Conservation (phyloP, 2,797 vertebrate species). For the Esox masquinongy region DNA sequence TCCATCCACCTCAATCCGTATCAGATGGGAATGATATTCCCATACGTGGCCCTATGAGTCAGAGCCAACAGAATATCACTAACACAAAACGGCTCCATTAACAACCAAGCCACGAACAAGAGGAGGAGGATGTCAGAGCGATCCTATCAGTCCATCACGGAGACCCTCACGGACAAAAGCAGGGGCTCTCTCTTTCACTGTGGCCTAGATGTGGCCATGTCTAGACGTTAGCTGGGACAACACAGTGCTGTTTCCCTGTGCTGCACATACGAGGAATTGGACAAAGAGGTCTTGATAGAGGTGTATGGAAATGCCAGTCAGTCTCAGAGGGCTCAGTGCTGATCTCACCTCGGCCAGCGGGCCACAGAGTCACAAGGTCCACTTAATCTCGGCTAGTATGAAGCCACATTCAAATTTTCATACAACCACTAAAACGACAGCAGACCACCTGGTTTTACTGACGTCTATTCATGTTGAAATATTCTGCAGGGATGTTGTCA, state of each 20-base stretch:
- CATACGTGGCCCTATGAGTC: constrained; percentile 34
- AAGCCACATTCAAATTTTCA: no score
- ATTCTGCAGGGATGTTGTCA: constrained; percentile 8
- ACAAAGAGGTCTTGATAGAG: constrained; percentile 65
- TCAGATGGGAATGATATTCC: constrained; percentile 43
- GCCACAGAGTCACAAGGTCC: constrained; percentile 36
- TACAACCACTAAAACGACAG: neutral
- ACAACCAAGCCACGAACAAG: constrained; percentile 52
- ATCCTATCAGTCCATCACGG: constrained; percentile 76
- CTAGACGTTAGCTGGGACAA: constrained; percentile 32
- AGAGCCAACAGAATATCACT: constrained; percentile 61
- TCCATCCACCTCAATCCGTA: constrained; percentile 19
- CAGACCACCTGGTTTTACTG: constrained; percentile 4
- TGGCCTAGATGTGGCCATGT: constrained; percentile 64
- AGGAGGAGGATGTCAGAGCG: constrained; percentile 58
- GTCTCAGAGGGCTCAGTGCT: constrained; percentile 43
- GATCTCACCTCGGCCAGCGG: constrained; percentile 50
- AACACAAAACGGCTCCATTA: constrained; percentile 58
- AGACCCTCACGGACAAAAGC: constrained; percentile 67
- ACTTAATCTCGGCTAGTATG: neutral
- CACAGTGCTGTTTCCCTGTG: constrained; percentile 44
- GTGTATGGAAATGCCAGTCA: constrained; percentile 69
- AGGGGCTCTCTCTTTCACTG: constrained; percentile 60
- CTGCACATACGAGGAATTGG: constrained; percentile 48
- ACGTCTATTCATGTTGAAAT: neutral